Base-by-base conservation (phyloP, 2,113 vertebrate species). In the Globicephala melas region DNA sequence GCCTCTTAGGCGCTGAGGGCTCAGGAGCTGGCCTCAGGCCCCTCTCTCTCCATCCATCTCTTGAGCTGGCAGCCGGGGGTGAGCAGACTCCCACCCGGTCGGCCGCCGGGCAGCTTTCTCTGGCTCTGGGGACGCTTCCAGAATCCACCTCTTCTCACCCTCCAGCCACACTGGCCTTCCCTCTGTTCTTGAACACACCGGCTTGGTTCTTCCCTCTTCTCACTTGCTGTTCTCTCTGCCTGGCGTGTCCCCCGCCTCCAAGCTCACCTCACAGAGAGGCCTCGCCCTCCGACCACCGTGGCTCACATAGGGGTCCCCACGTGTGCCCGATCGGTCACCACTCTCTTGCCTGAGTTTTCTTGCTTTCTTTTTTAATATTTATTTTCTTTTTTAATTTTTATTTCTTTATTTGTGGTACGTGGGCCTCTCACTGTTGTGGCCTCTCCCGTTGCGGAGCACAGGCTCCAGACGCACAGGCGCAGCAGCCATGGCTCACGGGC, bases 271-370 rank as follows among this genome's bases (percentile, higher is more conserved):
- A 28, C 36, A 71, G 36, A 50, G 58, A 50, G 25, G 25, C 53
- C 18, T 9, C 5, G 41, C 20, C 73, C 8, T 0, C 80, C 10
- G 12, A 10, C 28, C 38, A 12, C 47, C 33, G 1, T 1, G 0
- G 17, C 53, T 33, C 21, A 36, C 2, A 0, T 36, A 26, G 83
- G 7, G 3, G 31, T 31, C 58, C 44, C 18, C 0, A 0, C 1
- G 0, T 4, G 12, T 4, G 6, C 50, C 67, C 73, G 5, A 3
- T 28, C 3, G 2, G 7, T 74, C 58, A 15, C 47, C 44, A 26
- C 33, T 53, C 14, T 41, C 14, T 90, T 90, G 36, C 85, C 33
- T 50, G 14, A 17, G n/a, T 53, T 62, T 31, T 65, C 58, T 25
- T 70, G 26, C 83, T 89, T 79, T 60, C 58, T n/a, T 71, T 85